phyloP scores from a whole-genome alignment of 2,113 vertebrate genomes.

The Numenius arquata region DNA sequence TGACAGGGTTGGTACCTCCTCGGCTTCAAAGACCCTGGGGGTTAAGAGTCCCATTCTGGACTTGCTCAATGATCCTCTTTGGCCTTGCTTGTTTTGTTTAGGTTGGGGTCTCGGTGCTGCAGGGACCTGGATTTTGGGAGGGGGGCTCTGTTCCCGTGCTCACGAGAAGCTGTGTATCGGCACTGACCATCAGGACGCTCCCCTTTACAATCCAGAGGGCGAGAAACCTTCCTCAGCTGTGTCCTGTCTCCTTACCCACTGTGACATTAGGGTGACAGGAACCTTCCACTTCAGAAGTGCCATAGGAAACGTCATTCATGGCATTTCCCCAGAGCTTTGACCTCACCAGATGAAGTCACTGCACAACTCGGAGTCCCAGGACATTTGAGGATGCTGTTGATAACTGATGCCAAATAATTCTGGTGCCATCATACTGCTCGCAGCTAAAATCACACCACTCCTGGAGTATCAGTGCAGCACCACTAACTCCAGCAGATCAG shows the following conservation, averaged over 20 bases:
- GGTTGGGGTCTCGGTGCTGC: rapidly evolving
- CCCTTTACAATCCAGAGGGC: not conserved
- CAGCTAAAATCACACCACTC: not conserved
- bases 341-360: not conserved
- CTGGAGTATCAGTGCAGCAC: not conserved
- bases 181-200: not conserved
- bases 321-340: not conserved
- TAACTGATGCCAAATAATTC: not conserved
- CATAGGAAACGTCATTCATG: not conserved
- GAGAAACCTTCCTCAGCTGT: not conserved
- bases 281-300: not conserved
- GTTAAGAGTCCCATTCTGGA: not conserved
- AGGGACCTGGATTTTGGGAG: not conserved
- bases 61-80: not conserved
- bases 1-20: not conserved
- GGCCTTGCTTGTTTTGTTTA: not conserved
- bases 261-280: not conserved
- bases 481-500: not conserved
- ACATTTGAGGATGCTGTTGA: not conserved
- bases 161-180: rapidly evolving
- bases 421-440: not conserved
- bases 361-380: not conserved
- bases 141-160: not conserved
- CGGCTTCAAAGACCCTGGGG: not conserved
- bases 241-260: not conserved